A percentile compares a stretch with the other conserved stretches of the same genome.
These are phyloP conservation scores for Bos indicus DNA, from an alignment of 2,113 vertebrate species.

Conservation along the genomic window DNA sequence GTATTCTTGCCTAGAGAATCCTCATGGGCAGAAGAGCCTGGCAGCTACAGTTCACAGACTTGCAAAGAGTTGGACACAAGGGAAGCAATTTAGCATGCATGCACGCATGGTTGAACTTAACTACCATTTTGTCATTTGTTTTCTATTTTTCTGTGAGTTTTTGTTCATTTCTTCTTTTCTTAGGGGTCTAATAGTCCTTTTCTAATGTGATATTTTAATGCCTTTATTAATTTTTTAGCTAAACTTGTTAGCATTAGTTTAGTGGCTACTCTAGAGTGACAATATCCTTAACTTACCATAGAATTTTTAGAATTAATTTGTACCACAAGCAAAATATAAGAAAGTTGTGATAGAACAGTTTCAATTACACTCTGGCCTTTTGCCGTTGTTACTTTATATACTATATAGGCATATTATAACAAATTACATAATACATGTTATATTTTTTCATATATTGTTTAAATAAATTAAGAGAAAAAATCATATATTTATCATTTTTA, in stretches of 20 bases:
- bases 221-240: background rate
- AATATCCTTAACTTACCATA: background rate
- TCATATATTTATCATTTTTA: background rate
- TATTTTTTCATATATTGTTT: background rate
- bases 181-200: background rate
- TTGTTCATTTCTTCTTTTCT: background rate
- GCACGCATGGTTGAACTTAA: background rate
- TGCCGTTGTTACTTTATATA: background rate
- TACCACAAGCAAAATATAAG: background rate
- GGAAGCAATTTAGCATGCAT: background rate
- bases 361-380: background rate
- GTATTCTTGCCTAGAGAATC: background rate
- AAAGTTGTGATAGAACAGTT: background rate
- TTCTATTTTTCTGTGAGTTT: background rate
- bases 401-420: background rate
- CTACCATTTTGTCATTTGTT: background rate
- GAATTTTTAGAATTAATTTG: background rate
- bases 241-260: background rate
- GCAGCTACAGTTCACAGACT: background rate
- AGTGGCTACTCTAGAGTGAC: background rate
- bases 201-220: background rate
- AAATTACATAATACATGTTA: background rate
- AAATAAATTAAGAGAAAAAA: background rate
- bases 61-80: background rate
- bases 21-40: background rate